Base-by-base conservation (phyloP, 2,888 invertebrate genomes). In the Bursaphelenchus okinawaensis region DNA sequence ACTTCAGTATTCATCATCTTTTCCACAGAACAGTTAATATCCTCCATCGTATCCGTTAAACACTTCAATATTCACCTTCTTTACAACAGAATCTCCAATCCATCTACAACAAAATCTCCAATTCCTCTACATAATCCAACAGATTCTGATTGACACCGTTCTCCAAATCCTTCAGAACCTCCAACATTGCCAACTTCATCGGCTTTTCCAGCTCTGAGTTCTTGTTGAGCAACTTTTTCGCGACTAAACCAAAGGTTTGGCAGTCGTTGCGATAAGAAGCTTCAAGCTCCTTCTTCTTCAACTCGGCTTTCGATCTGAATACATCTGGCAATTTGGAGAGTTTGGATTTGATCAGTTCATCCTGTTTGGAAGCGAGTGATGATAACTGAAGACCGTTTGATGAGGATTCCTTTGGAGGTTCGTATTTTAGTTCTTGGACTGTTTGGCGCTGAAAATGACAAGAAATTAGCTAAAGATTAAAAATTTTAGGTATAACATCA, bases 191-290 rank as follows among this genome's bases (percentile, higher is more conserved):
- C 31, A 72, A 63, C 20, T 71, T 68, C 50, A 76, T 54, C 0
- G 58, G 59, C 52, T 68, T 61, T 56, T 69, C 72, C 29, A 76
- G 64, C 12, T 62, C 27, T 19, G 66, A 64, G 62, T 75, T 71
- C 57, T 75, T 76, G 23, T 62, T 16, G 19, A 75, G 57, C 40
- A 76, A 68, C 9, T 68, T 71, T 26, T 68, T 65, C 7, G 74
- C 70, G 23, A 76, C 76, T 23, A 73, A 61, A 0, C 71, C 68
- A 57, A 65, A 76, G 19, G 76, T 76, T 40, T 72, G 70, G 59
- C 75, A 75, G 31, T 76, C 76, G 27, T 66, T 67, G 7, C 68
- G 68, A 60, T 73, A 75, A 0, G 69, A 69, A 74, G 70, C 62
- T 52, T 60, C 52, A 12, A 52, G 40, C 52, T 75, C 73, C 7